Evolutionary conservation across 1,140 invertebrate genomes (phyloP).

Genomic region (Bombus polaris): DNA sequence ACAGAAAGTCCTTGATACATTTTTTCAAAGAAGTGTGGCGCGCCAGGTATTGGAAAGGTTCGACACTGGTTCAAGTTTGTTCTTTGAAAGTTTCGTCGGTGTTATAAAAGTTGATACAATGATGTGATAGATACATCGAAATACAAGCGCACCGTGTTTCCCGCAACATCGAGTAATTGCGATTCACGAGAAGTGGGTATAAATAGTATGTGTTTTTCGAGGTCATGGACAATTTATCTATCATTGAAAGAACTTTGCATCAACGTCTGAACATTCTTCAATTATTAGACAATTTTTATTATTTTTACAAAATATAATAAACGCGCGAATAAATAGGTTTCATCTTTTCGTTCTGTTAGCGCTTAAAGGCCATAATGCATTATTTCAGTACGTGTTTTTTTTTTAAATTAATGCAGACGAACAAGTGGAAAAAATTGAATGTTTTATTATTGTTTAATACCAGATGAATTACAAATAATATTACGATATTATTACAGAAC

Average conservation of each 20-base stretch:
- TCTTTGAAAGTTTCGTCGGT: conserved; percentile 21
- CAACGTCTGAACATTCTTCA: not conserved
- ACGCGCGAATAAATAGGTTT: no score
- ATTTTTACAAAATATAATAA: not conserved
- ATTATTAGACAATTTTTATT: not conserved
- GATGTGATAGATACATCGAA: not conserved
- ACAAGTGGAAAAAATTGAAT: no score
- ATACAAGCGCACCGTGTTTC: not conserved
- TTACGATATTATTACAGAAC: no score
- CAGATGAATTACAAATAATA: no score
- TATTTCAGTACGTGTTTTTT: no score
- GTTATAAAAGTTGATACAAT: conserved; percentile 11
- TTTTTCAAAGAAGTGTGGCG: not conserved
- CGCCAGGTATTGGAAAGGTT: conserved; percentile 19
- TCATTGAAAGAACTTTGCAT: not conserved
- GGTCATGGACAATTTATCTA: not conserved
- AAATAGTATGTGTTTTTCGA: not conserved
- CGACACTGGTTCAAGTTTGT: conserved; percentile 4
- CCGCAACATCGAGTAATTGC: conserved; percentile 11
- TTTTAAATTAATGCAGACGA: no score
- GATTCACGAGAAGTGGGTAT: conserved; percentile 13
- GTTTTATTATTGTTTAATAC: no score
- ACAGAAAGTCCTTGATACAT: conserved; percentile 8
- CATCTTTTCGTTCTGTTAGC: no score
- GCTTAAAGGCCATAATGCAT: no score